phyloP scores from a whole-genome alignment of 2,888 invertebrate genomes.

The Lepas anatifera region DNA sequence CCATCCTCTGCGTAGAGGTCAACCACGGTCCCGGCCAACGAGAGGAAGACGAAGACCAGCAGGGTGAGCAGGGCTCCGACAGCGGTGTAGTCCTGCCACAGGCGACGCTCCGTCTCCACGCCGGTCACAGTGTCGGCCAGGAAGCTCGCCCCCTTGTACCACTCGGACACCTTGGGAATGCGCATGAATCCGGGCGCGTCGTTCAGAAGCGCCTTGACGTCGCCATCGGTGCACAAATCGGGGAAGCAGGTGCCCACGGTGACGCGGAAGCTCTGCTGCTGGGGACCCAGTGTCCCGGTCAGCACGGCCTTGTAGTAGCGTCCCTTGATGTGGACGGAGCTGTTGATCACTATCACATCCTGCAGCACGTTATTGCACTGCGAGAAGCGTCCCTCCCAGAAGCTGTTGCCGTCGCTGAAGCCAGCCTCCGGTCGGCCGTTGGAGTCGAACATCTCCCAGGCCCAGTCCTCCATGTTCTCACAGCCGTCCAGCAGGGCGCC shows the following conservation, averaged over 20 bases:
- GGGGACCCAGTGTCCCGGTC: not conserved
- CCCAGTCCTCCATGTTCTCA: not conserved
- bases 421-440: not conserved
- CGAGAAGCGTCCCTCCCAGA: slow-evolving; percentile 12
- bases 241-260: not conserved
- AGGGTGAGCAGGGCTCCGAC: not conserved
- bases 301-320: slow-evolving; percentile 4
- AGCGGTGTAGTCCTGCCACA: too few species aligned
- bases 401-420: slow-evolving; percentile 2
- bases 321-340: not conserved
- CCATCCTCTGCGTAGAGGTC: not conserved
- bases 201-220: not conserved
- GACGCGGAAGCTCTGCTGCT: not conserved
- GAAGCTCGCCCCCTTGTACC: too few species aligned
- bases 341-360: not conserved
- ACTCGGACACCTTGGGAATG: too few species aligned
- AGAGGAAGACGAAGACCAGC: not conserved
- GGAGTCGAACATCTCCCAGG: slow-evolving; percentile 11
- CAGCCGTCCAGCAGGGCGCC: not conserved
- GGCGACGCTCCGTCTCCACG: too few species aligned
- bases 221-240: not conserved
- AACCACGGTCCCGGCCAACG: not conserved
- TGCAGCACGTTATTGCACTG: not conserved
- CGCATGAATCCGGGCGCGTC: not conserved
- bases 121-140: too few species aligned